Evolutionary conservation across 2,888 invertebrate genomes (phyloP).

Genomic region (Microchrysa polita): DNA sequence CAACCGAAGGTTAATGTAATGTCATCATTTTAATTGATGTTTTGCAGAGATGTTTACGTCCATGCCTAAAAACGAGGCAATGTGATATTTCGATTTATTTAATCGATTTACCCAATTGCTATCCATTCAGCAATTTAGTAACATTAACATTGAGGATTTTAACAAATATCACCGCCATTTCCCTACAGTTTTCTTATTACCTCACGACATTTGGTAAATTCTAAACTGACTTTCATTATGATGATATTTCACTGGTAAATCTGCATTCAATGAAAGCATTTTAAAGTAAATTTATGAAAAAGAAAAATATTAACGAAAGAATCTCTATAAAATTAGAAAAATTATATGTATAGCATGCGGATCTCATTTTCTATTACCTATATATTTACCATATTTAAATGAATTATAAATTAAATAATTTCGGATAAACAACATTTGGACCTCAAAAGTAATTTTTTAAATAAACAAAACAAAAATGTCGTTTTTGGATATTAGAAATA

Average conservation of each 20-base stretch:
- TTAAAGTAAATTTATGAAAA: not conserved
- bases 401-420: conserved; percentile 38
- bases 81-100: too few relatives aligned
- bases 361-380: conserved; percentile 3
- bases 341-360: not conserved
- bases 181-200: too few relatives aligned
- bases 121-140: too few relatives aligned
- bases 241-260: not conserved
- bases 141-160: too few relatives aligned
- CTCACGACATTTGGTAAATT: too few relatives aligned
- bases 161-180: too few relatives aligned
- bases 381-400: not conserved
- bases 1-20: too few relatives aligned
- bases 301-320: not conserved
- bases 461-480: conserved; percentile 10
- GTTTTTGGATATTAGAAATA: not conserved
- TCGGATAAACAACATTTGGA: conserved; percentile 49
- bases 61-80: too few relatives aligned
- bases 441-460: conserved; percentile 47
- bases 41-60: too few relatives aligned
- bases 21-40: too few relatives aligned
- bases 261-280: not conserved
- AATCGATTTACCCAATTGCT: too few relatives aligned
- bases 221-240: too few relatives aligned
- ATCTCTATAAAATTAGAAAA: not conserved